phyloP scores from a whole-genome alignment of 2,113 vertebrate species.

The Crotalus tigris region DNA sequence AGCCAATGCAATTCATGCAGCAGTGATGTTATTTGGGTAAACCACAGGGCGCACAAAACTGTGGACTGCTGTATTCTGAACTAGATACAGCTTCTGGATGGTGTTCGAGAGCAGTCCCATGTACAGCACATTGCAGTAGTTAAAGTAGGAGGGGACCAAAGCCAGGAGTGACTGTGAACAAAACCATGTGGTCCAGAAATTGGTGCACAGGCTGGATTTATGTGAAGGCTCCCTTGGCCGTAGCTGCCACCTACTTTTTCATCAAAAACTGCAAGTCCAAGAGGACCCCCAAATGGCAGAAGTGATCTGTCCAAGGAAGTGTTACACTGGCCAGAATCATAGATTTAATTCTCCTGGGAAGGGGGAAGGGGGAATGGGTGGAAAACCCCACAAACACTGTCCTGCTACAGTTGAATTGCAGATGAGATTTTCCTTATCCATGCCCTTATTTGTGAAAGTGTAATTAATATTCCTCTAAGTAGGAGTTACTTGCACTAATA shows the following conservation, averaged over 20 bases:
- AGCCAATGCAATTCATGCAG: background rate
- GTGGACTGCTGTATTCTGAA: background rate
- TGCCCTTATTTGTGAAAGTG: background rate
- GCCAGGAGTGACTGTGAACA: background rate
- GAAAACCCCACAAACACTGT: background rate
- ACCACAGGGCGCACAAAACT: background rate
- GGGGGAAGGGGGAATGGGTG: fast-evolving
- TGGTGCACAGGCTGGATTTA: background rate
- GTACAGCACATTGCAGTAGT: background rate
- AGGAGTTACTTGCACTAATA: background rate
- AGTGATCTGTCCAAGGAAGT: background rate
- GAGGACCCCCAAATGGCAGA: background rate
- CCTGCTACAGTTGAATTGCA: background rate
- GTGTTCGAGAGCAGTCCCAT: background rate
- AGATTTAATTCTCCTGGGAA: background rate
- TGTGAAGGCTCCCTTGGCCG: background rate
- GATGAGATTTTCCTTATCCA: background rate
- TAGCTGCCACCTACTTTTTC: background rate
- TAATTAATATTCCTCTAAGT: background rate
- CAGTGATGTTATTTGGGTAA: background rate
- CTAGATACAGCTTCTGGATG: background rate
- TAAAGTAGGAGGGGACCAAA: background rate
- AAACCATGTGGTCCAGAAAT: background rate
- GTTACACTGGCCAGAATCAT: background rate
- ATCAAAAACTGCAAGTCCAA: background rate